These are phyloP conservation scores for Bombyx mandarina DNA, from an alignment of 1,140 invertebrate species.

Conservation along the genomic window DNA sequence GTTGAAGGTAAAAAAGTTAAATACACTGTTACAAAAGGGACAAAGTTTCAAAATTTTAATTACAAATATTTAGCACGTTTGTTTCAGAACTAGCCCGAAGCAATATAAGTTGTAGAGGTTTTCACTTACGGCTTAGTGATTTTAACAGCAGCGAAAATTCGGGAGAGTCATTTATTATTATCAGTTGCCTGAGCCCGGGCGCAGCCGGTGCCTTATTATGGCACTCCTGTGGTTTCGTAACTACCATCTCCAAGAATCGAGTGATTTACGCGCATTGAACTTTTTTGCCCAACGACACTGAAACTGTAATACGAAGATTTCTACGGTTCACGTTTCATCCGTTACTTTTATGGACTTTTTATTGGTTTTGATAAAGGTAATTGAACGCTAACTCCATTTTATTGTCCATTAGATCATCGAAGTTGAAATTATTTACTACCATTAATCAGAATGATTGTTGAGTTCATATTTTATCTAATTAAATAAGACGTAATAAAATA, in stretches of 20 bases:
- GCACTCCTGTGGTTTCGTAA: slow-evolving; percentile 24
- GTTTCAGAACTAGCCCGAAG: neutral
- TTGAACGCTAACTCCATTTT: no score
- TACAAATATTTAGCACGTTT: no score
- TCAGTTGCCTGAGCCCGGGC: slow-evolving; percentile 11
- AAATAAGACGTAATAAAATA: no score
- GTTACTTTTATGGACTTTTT: neutral
- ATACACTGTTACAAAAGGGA: no score
- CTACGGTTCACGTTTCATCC: slow-evolving; percentile 5
- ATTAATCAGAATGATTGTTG: no score
- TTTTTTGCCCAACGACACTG: slow-evolving; percentile 16
- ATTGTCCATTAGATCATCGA: no score
- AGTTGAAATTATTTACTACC: no score
- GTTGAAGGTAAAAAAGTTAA: no score
- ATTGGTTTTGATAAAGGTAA: no score
- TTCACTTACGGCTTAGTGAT: slow-evolving; percentile 6
- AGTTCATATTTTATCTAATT: no score
- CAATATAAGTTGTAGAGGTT: slow-evolving; percentile 5
- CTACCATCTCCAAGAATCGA: slow-evolving; percentile 20
- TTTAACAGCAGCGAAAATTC: slow-evolving; percentile 14
- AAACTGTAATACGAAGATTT: slow-evolving; percentile 19
- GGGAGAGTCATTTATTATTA: slow-evolving; percentile 22
- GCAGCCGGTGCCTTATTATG: slow-evolving; percentile 12
- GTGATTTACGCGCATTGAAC: slow-evolving; percentile 23
- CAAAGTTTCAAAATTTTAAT: no score